Evolutionary conservation across 1,140 invertebrate genomes (phyloP).

Genomic region (Hycleus cichorii): DNA sequence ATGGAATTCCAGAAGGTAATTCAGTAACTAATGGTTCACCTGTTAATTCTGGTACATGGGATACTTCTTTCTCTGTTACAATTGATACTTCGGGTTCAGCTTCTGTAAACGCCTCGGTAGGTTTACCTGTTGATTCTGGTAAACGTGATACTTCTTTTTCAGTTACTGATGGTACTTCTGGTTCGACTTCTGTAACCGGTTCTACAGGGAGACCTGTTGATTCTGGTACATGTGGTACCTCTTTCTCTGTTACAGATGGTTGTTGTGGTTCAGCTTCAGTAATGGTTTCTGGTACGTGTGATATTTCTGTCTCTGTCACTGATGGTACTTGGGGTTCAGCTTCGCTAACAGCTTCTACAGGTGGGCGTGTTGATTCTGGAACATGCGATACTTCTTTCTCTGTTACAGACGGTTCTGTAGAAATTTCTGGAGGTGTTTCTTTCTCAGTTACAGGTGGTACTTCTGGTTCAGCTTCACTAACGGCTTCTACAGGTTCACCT

Average conservation of each 20-base stretch:
- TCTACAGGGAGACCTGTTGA: not conserved
- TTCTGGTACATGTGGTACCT: not conserved
- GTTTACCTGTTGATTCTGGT: not conserved
- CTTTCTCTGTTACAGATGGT: not conserved
- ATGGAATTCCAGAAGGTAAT: not conserved
- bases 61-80: not conserved
- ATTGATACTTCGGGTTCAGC: not conserved
- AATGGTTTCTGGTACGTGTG: too few relatives aligned
- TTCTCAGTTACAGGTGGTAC: too few relatives aligned
- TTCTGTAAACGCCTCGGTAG: not conserved
- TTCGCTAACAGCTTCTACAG: not conserved
- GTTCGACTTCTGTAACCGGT: not conserved
- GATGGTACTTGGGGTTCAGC: too few relatives aligned
- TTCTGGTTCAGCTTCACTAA: not conserved
- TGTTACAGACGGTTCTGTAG: not conserved
- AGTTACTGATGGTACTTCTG: not conserved
- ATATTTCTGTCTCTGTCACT: too few relatives aligned
- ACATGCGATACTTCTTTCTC: too few relatives aligned
- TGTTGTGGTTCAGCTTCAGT: not conserved
- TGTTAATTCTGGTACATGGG: not conserved
- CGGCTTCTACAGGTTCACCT: constrained; percentile 1
- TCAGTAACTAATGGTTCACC: too few relatives aligned
- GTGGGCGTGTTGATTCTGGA: not conserved
- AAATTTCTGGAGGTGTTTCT: too few relatives aligned
- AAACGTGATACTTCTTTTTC: constrained; percentile 12